phyloP scores from a whole-genome alignment of 2,113 vertebrate species.

The Spheniscus mendiculus region DNA sequence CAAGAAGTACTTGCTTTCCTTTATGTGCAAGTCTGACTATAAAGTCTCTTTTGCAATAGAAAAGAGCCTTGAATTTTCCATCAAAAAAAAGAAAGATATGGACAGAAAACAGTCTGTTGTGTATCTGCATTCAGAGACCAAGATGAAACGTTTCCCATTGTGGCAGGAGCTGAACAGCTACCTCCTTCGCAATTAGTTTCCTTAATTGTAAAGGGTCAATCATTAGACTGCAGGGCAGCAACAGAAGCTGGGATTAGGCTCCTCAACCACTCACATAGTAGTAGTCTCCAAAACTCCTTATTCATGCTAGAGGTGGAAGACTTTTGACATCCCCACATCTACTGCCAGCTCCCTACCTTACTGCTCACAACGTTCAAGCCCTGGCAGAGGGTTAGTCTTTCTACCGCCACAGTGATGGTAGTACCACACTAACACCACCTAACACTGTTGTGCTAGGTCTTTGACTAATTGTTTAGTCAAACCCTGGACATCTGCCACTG shows the following conservation, averaged over 20 bases:
- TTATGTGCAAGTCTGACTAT: neutral
- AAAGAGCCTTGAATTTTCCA: neutral
- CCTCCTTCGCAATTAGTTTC: slow-evolving; percentile 29
- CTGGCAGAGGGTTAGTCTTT: neutral
- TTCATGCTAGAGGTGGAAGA: neutral
- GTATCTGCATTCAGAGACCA: neutral
- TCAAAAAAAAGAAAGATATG: neutral
- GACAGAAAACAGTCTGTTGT: neutral
- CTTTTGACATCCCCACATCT: neutral
- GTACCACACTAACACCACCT: neutral
- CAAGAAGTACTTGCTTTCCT: neutral
- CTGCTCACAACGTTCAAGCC: fast-evolving
- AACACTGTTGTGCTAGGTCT: neutral
- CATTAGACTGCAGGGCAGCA: neutral
- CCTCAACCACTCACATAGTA: neutral
- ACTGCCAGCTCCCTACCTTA: neutral
- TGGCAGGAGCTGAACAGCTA: neutral
- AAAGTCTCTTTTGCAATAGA: neutral
- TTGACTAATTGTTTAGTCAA: neutral
- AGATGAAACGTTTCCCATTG: neutral
- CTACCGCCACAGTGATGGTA: neutral
- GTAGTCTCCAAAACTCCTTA: neutral
- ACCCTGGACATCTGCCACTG: neutral
- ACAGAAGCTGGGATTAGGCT: neutral
- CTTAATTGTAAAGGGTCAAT: neutral